phyloP scores from a whole-genome alignment of 1,140 invertebrate species.

The Drosophila lacteicornis region DNA sequence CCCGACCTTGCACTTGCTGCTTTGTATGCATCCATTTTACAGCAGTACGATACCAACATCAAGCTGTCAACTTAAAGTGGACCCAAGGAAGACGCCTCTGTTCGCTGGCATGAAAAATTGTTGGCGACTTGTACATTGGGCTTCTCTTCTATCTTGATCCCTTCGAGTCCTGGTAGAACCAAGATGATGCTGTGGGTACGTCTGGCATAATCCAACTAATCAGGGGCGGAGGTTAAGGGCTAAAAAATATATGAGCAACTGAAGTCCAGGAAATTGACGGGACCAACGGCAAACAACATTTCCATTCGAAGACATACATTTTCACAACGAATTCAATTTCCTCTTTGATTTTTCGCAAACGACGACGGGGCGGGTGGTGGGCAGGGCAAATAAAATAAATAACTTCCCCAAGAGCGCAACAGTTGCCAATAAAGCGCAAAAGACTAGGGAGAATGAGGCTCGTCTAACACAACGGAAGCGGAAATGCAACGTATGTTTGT shows the following conservation, averaged over 20 bases:
- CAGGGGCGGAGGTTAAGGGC: slow-evolving; percentile 42
- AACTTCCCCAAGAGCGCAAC: slow-evolving; percentile 77
- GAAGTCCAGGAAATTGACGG: slow-evolving; percentile 73
- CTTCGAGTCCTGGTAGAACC: slow-evolving; percentile 1
- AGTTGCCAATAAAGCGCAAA: slow-evolving; percentile 62
- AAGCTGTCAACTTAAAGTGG: slow-evolving; percentile 52
- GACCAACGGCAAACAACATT: slow-evolving; percentile 77
- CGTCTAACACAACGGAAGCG: slow-evolving; percentile 75
- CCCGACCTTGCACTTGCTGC: slow-evolving; percentile 49
- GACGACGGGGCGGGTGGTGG: slow-evolving; percentile 53
- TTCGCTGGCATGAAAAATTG: slow-evolving; percentile 74
- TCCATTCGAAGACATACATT: slow-evolving; percentile 81
- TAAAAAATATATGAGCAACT: slow-evolving; percentile 36
- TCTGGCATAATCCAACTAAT: slow-evolving; percentile 66
- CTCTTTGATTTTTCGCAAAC: slow-evolving; percentile 82
- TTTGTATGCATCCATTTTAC: slow-evolving; percentile 70
- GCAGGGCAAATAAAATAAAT: slow-evolving; percentile 80
- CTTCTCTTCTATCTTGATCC: slow-evolving; percentile 13
- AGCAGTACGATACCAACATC: slow-evolving; percentile 21
- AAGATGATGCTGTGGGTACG: slow-evolving; percentile 13
- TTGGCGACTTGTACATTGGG: slow-evolving; percentile 39
- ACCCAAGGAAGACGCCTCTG: slow-evolving; percentile 18
- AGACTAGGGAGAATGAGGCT: slow-evolving; percentile 23
- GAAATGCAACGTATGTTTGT: slow-evolving; percentile 68
- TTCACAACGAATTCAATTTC: slow-evolving; percentile 83